Percentiles rank a stretch among this genome's conserved stretches.
phyloP scores from a whole-genome alignment of 2,797 vertebrate genomes.

The Choloepus didactylus region DNA sequence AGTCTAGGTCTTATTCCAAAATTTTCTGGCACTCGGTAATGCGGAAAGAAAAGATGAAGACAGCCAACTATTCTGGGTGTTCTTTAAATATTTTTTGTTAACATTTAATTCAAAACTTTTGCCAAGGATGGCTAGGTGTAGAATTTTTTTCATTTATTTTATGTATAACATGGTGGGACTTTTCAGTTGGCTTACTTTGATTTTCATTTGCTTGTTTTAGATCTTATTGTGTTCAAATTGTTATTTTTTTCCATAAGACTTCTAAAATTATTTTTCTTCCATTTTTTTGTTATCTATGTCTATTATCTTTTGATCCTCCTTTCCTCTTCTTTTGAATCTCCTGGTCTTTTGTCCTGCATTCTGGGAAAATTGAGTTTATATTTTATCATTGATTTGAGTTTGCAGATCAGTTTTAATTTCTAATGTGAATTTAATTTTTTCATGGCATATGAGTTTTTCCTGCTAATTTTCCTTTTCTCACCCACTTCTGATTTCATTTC shows the following conservation, averaged over 20 bases:
- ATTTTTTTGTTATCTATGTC: background rate
- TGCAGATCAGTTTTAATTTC: background rate
- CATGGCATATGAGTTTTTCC: background rate
- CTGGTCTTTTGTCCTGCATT: background rate
- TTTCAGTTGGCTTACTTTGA: background rate
- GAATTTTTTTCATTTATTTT: background rate
- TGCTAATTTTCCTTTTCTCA: background rate
- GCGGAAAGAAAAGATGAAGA: conserved; percentile 12
- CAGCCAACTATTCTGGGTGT: background rate
- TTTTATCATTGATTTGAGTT: background rate
- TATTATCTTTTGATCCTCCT: background rate
- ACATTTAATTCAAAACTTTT: conserved; percentile 52
- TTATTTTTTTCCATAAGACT: background rate
- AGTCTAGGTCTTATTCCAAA: background rate
- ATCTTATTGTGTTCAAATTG: background rate
- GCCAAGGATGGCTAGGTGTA: background rate
- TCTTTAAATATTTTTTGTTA: conserved; percentile 44
- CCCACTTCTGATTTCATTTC: background rate
- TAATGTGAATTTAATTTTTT: background rate
- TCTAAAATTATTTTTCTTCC: background rate
- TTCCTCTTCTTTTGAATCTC: background rate
- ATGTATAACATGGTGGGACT: background rate
- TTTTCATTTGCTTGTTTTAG: conserved; percentile 19
- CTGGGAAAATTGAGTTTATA: background rate
- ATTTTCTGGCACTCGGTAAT: conserved; percentile 21